A percentile compares a stretch with the other conserved stretches of the same genome.
phyloP scores from a whole-genome alignment of 2,113 vertebrate genomes.

The Terrapene triunguis region DNA sequence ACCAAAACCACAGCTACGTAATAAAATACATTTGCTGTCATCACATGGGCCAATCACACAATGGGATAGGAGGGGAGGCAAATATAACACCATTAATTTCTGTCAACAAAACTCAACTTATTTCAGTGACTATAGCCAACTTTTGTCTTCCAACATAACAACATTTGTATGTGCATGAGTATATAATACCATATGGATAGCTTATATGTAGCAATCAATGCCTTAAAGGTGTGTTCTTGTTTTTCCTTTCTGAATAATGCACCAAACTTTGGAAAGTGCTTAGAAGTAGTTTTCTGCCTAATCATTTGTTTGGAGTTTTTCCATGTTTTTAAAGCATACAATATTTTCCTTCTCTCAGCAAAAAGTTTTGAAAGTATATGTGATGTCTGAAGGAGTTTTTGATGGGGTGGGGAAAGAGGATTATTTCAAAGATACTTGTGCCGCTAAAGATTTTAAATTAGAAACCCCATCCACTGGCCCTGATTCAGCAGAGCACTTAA shows the following conservation, averaged over 20 bases:
- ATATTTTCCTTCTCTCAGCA: not conserved
- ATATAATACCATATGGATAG: not conserved
- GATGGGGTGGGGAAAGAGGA: not conserved
- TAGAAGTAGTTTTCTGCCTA: not conserved
- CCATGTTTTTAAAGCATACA: not conserved
- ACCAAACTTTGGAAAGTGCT: not conserved
- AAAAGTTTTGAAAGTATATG: not conserved
- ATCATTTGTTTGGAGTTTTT: not conserved
- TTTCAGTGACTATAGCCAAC: constrained; percentile 46
- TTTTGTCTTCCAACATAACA: not conserved
- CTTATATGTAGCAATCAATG: not conserved
- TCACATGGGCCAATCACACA: not conserved
- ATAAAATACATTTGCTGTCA: not conserved
- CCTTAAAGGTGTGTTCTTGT: not conserved
- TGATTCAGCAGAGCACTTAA: constrained; percentile 33
- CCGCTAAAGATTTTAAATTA: not conserved
- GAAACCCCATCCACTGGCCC: not conserved
- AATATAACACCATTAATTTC: not conserved
- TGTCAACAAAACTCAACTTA: not conserved
- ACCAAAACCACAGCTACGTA: constrained; percentile 15
- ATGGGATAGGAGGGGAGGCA: not conserved
- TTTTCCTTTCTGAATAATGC: not conserved
- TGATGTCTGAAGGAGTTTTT: not conserved
- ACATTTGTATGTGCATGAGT: not conserved
- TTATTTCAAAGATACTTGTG: not conserved